Conservation (phyloP, 2,797 vertebrate species). For the Limnodromus scolopaceus region DNA sequence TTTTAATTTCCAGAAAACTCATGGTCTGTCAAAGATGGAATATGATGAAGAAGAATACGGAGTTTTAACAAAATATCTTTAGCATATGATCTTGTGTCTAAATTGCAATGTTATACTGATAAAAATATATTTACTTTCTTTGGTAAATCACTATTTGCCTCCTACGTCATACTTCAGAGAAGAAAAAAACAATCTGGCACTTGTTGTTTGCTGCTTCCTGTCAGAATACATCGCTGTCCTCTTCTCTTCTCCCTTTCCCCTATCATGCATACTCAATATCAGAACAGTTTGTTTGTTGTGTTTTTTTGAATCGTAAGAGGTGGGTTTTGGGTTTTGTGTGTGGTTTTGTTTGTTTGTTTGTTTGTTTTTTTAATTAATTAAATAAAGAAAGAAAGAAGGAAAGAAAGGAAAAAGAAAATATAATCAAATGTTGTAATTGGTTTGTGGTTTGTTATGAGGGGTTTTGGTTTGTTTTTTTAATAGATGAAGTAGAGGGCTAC, state of each 20-base stretch:
- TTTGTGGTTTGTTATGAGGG: neutral
- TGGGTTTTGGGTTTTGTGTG: neutral
- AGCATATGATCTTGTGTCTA: neutral
- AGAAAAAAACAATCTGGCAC: neutral
- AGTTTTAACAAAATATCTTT: neutral
- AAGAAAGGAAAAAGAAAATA: neutral
- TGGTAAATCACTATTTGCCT: neutral
- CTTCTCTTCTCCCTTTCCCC: neutral
- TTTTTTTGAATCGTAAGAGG: neutral
- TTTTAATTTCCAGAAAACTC: neutral
- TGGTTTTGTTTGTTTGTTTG: neutral
- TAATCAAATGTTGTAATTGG: neutral
- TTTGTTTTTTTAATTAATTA: neutral
- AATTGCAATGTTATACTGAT: neutral
- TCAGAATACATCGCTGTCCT: neutral
- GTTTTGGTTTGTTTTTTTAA: neutral
- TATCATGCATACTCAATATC: neutral
- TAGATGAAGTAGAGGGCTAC: neutral
- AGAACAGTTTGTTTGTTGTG: neutral
- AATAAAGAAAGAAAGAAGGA: neutral
- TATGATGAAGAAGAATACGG: neutral
- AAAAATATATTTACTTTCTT: neutral
- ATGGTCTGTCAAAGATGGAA: neutral
- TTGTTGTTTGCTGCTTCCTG: neutral
- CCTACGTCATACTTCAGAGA: neutral